Base-by-base conservation (phyloP, 1,140 invertebrate genomes). In the Nebria ingens region DNA sequence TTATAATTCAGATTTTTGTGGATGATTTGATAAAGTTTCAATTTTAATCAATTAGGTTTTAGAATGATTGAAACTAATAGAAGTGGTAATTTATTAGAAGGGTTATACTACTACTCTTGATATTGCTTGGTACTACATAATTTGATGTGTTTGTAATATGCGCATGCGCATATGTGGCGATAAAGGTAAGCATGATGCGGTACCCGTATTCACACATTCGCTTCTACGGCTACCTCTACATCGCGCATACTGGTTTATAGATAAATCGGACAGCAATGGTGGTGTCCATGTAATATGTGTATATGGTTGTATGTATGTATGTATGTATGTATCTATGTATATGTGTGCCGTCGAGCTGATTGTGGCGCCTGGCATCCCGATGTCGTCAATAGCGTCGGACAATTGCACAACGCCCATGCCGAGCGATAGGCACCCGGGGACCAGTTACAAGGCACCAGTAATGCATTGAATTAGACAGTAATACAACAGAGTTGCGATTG, bases 391-490 rank as follows among this genome's bases (percentile, higher is more conserved):
- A 61, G 56, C 61, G 56, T 56, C 57, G 59, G 62, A 64, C 62
- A 65, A 65, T 66, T 66, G 63, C 61, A 64, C 58, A 61, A 59
- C 60, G 63, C 64, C 65, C 65, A 67, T 65, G 59, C 61, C 55
- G 61, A 67, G 61, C 64, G 60, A 68, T 68, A 67, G 66, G 65
- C 59, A 56, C 59, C 62, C 67, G 53, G 66, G 66, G 68, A 64
- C 62, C 63, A 64, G 67, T 68, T 68, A 70, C 63, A 67, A 65
- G 64, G 66, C 64, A 64, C 59, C 65, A 65, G 67, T 70, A 70
- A 70, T 70, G 68, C 68, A 70, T 70, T 70, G 68, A 70, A 70
- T 70, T 70, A 70, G 65, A 69, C 66, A 65, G 64, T 66, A 66
- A 65, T 65, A 66, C 63, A 64, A 67, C 55, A 57, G 54, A 55